Percentiles rank a stretch among this genome's conserved stretches.
Conservation (phyloP, 2,797 vertebrate genomes). For the Pachyuromys duprasi region DNA sequence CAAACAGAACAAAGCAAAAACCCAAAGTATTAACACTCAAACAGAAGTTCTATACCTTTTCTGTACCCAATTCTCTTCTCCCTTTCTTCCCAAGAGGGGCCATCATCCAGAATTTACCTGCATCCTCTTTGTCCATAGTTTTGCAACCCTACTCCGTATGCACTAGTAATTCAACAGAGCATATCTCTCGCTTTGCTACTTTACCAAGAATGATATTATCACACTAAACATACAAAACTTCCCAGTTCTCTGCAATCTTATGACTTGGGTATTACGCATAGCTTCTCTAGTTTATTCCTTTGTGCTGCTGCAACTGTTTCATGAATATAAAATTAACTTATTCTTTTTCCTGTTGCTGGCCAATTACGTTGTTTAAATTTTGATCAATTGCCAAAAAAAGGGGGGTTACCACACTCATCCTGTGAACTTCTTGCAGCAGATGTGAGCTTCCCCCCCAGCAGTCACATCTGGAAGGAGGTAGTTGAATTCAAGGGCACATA, state of each 20-base stretch:
- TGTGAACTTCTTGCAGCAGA: neutral
- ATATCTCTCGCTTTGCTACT: constrained; percentile 15
- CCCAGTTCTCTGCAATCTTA: neutral
- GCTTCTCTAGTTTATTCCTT: neutral
- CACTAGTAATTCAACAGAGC: neutral
- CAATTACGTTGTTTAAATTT: neutral
- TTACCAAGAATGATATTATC: neutral
- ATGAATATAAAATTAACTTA: neutral
- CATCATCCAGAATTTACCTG: neutral
- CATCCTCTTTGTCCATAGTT: neutral
- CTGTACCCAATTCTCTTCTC: neutral
- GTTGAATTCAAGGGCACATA: neutral
- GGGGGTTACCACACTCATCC: neutral
- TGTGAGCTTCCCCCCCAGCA: neutral
- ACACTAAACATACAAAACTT: neutral
- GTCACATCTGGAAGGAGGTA: neutral
- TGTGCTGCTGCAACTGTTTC: neutral
- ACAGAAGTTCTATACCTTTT: neutral
- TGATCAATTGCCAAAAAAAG: neutral
- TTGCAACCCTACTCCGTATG: neutral
- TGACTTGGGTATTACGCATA: neutral
- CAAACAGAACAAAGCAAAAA: neutral
- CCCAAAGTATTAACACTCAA: neutral
- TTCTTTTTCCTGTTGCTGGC: neutral
- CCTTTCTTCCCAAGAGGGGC: neutral